A percentile compares a stretch with the other conserved stretches of the same genome.
These are phyloP conservation scores for Galerucella nymphaeae DNA, from an alignment of 2,888 invertebrate species.

Conservation along the genomic window DNA sequence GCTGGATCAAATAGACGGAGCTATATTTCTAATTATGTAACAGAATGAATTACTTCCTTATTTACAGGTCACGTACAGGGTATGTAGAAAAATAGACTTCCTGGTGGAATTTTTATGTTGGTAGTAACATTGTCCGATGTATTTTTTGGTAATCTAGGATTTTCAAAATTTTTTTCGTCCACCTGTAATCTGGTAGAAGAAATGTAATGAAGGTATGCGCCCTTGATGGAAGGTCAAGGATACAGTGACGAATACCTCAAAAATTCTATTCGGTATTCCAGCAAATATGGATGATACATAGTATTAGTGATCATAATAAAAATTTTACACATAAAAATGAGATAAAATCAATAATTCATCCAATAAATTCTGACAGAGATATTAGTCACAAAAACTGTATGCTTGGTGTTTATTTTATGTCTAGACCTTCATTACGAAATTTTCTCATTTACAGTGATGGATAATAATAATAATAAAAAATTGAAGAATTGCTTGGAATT, in stretches of 20 bases:
- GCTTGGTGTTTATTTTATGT: too few species aligned
- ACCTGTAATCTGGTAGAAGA: too few species aligned
- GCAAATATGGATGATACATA: neutral
- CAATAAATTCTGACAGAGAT: too few species aligned
- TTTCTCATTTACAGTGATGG: too few species aligned
- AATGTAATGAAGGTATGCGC: too few species aligned
- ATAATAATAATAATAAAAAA: too few species aligned
- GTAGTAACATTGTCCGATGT: neutral
- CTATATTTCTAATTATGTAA: constrained; percentile 15
- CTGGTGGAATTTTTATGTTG: neutral
- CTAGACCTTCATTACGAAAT: too few species aligned
- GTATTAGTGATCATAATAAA: neutral
- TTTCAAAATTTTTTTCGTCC: too few species aligned
- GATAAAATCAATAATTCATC: neutral
- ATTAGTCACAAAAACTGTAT: too few species aligned
- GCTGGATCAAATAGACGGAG: neutral
- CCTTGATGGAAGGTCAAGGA: too few species aligned
- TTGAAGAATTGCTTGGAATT: too few species aligned
- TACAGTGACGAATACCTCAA: neutral
- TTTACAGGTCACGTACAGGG: neutral
- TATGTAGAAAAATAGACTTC: neutral
- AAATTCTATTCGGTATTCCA: neutral
- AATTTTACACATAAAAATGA: neutral
- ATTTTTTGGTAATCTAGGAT: too few species aligned
- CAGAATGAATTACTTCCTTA: constrained; percentile 11